These are phyloP conservation scores for Leptinotarsa rubiginosa DNA, from an alignment of 2,888 invertebrate genomes.

Conservation along the genomic window DNA sequence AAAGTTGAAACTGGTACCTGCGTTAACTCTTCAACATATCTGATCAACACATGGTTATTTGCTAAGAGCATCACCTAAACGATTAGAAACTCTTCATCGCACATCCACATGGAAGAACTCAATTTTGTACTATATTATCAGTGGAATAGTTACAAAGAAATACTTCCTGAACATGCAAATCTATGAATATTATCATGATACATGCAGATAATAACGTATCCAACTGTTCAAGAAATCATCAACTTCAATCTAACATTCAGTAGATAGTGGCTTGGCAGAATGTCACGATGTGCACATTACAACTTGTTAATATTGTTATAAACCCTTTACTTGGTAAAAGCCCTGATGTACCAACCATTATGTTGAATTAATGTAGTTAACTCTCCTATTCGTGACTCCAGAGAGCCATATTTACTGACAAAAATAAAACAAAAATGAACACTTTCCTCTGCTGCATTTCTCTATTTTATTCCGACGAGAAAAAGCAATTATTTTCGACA, in stretches of 20 bases:
- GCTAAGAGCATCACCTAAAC: too few species aligned
- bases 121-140: too few species aligned
- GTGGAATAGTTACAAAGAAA: too few species aligned
- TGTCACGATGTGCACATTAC: slow-evolving; percentile 46
- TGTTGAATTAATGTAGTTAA: slow-evolving; percentile 48
- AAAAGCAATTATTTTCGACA: background rate
- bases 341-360: slow-evolving; percentile 45
- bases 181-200: background rate
- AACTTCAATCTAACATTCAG: slow-evolving; percentile 5
- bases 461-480: background rate
- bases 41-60: too few species aligned
- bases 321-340: slow-evolving; percentile 48
- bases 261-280: slow-evolving; percentile 23
- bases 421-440: slow-evolving; percentile 5
- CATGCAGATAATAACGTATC: background rate
- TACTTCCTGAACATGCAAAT: background rate
- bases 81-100: too few species aligned
- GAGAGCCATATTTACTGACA: slow-evolving; percentile 26
- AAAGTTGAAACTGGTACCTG: too few species aligned
- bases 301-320: slow-evolving; percentile 47
- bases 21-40: too few species aligned
- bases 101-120: too few species aligned
- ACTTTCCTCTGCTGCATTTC: background rate
- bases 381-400: slow-evolving; percentile 34
- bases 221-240: background rate